phyloP scores from a whole-genome alignment of 2,888 invertebrate genomes.

The Andrena bicolor region DNA sequence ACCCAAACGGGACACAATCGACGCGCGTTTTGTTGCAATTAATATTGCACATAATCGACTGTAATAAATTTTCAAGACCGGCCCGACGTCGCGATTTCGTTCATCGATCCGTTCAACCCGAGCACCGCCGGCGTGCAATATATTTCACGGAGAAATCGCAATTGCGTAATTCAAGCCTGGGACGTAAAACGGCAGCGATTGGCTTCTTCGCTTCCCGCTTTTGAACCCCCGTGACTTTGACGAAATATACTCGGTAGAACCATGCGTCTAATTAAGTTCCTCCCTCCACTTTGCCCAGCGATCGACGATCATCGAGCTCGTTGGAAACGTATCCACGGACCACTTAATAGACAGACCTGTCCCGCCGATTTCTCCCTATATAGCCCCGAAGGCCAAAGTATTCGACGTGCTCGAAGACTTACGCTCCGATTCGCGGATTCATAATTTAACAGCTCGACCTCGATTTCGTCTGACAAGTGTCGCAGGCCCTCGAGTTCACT shows the following conservation, averaged over 20 bases:
- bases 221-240: too few species aligned
- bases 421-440: conserved; percentile 38
- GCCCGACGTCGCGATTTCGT: conserved; percentile 1
- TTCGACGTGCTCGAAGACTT: conserved; percentile 35
- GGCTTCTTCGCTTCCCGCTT: too few species aligned
- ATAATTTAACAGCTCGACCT: conserved; percentile 46
- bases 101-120: conserved; percentile 13
- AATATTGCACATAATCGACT: conserved; percentile 24
- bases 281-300: background rate
- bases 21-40: conserved; percentile 27
- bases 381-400: conserved; percentile 17
- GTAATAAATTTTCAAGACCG: conserved; percentile 25
- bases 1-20: conserved; percentile 13
- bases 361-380: conserved; percentile 19
- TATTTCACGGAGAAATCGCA: conserved; percentile 21
- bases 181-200: too few species aligned
- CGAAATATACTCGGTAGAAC: too few species aligned
- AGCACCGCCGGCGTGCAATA: background rate
- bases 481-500: conserved; percentile 9
- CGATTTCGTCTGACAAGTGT: conserved; percentile 39
- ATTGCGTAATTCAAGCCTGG: conserved; percentile 8
- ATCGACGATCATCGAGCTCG: background rate
- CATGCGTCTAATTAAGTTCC: conserved; percentile 21
- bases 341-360: conserved; percentile 3
- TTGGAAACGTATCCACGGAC: conserved; percentile 7